A percentile compares a stretch with the other conserved stretches of the same genome.
Evolutionary conservation across 92 coral and sea anemone species (phyloP).

Genomic region (Palythoa heliodiscus): DNA sequence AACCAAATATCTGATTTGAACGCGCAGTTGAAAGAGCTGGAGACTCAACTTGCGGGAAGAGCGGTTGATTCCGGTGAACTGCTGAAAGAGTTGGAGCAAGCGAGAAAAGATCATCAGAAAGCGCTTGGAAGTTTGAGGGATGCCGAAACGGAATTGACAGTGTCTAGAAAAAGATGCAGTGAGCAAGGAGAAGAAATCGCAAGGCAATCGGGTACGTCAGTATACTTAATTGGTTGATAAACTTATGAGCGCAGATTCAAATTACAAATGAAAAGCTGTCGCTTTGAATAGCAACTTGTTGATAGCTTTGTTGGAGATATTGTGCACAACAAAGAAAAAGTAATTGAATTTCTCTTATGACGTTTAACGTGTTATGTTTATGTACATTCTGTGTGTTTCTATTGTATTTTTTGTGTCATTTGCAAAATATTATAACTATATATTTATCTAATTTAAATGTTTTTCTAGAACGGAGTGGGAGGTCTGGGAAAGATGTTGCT

Average conservation of each 20-base stretch:
- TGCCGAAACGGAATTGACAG: conserved; percentile 66
- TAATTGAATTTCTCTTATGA: no score
- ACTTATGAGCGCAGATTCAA: background rate
- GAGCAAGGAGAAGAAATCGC: conserved; percentile 83
- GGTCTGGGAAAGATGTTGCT: no score
- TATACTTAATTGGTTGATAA: background rate
- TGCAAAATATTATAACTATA: no score
- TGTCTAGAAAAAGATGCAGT: conserved; percentile 75
- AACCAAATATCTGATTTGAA: conserved; percentile 65
- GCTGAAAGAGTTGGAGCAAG: conserved; percentile 66
- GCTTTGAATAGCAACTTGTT: no score
- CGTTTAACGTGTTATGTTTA: no score
- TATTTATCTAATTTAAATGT: no score
- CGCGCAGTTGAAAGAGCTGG: conserved; percentile 66
- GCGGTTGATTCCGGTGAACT: conserved; percentile 58
- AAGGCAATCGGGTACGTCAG: conserved; percentile 80
- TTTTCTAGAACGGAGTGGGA: no score
- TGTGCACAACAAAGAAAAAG: no score
- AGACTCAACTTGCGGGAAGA: conserved; percentile 54
- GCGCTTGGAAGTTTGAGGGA: conserved; percentile 79
- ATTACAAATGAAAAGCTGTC: no score
- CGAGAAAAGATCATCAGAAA: conserved; percentile 59
- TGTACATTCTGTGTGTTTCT: no score
- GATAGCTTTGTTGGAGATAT: no score
- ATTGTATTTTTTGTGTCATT: no score